These are phyloP conservation scores for Miniopterus natalensis DNA, from an alignment of 2,113 vertebrate species.

Conservation along the genomic window DNA sequence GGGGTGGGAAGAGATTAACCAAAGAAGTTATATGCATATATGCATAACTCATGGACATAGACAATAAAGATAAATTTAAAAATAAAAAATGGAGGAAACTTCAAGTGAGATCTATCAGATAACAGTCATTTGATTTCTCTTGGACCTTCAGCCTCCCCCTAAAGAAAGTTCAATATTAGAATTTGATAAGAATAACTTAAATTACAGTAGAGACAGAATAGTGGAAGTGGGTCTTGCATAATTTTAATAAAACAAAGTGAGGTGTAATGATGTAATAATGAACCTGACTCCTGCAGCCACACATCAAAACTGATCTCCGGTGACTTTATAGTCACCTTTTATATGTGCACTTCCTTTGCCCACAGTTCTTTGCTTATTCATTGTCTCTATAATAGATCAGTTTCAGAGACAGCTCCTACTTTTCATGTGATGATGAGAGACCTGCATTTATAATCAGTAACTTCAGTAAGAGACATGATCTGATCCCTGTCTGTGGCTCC, in stretches of 20 bases:
- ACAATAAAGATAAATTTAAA: too few species aligned
- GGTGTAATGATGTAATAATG: background rate
- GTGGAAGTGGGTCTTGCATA: background rate
- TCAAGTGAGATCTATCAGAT: background rate
- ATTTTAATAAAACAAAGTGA: constrained; percentile 35
- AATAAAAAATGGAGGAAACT: background rate
- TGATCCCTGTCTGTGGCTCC: background rate
- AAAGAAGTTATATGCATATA: too few species aligned
- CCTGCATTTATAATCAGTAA: background rate
- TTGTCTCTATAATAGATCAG: background rate
- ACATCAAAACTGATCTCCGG: background rate
- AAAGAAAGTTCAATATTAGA: background rate
- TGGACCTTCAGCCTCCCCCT: accelerated
- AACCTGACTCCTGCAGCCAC: background rate
- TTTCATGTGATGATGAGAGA: background rate
- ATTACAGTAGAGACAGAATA: background rate
- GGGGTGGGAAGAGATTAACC: too few species aligned
- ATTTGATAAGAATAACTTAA: background rate
- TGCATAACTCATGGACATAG: too few species aligned
- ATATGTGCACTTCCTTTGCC: background rate
- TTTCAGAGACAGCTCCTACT: background rate
- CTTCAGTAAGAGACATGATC: background rate
- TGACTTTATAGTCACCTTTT: background rate
- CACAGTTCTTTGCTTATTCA: background rate
- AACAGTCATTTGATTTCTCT: constrained; percentile 33